Percentiles rank a stretch among this genome's conserved stretches.
Conservation (phyloP, 2,797 vertebrate species). For the Borostomias antarcticus region DNA sequence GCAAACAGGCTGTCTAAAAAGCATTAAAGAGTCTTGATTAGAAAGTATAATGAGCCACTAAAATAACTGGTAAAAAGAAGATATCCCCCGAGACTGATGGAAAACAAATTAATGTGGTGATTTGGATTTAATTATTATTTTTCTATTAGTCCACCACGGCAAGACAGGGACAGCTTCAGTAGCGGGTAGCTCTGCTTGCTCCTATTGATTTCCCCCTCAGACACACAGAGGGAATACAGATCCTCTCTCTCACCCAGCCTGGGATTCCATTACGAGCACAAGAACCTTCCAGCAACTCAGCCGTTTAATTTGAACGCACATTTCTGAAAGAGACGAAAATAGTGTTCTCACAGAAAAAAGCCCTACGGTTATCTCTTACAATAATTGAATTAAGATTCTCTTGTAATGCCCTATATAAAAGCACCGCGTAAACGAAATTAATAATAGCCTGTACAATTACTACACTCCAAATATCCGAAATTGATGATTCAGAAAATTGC, state of each 20-base stretch:
- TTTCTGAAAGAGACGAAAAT: constrained; percentile 86
- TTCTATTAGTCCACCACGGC: constrained; percentile 87
- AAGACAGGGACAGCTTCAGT: constrained; percentile 86
- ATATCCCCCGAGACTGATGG: constrained; percentile 87
- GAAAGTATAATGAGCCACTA: constrained; percentile 92
- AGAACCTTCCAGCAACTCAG: constrained; percentile 91
- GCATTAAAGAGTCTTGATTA: constrained; percentile 88
- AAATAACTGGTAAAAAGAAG: constrained; percentile 85
- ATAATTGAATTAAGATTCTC: constrained; percentile 91
- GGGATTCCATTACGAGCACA: constrained; percentile 92
- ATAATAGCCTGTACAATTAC: no score
- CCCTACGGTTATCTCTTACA: constrained; percentile 88
- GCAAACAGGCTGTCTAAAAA: constrained; percentile 86
- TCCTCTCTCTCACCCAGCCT: constrained; percentile 69
- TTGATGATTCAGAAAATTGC: no score
- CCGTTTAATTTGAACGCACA: constrained; percentile 97
- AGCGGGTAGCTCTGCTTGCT: constrained; percentile 88
- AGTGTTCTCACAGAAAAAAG: constrained; percentile 82
- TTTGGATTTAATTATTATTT: constrained; percentile 97
- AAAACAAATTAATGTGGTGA: constrained; percentile 94
- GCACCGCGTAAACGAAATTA: constrained; percentile 95
- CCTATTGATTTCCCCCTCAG: constrained; percentile 93
- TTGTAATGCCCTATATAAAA: constrained; percentile 89
- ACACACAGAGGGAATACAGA: constrained; percentile 87
- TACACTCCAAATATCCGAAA: no score